Evolutionary conservation across 2,888 invertebrate genomes (phyloP).

Genomic region (Synanthedon andrenaeformis): DNA sequence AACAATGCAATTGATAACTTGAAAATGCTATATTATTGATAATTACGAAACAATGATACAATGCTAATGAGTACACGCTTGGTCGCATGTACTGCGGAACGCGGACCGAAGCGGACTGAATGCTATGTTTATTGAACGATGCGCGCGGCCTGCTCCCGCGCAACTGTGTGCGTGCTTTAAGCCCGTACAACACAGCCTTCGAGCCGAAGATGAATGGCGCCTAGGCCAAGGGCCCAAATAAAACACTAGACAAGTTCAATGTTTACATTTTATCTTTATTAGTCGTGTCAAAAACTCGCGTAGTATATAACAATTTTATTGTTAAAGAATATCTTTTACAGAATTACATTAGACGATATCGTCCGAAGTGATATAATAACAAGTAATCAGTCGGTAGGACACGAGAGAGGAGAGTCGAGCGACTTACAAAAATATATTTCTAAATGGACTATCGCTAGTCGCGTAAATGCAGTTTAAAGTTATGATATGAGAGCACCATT

Average conservation of each 20-base stretch:
- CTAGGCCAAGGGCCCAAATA: not conserved
- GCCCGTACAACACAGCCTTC: no score
- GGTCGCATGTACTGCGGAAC: no score
- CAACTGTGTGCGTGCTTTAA: no score
- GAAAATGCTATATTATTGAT: no score
- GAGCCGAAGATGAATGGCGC: no score
- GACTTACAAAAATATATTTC: conserved; percentile 61
- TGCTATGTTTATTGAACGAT: no score
- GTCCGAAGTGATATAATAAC: conserved; percentile 1
- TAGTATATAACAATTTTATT: conserved; percentile 31
- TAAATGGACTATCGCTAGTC: conserved; percentile 34
- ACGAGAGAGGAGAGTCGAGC: conserved; percentile 5
- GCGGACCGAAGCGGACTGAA: no score
- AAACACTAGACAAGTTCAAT: not conserved
- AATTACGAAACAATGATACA: no score
- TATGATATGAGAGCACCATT: conserved; percentile 67
- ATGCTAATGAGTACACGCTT: no score
- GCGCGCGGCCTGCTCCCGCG: no score
- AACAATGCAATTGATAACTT: no score
- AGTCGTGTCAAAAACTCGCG: conserved; percentile 42
- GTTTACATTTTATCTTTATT: conserved; percentile 28
- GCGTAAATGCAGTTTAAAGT: conserved; percentile 48
- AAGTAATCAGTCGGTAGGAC: conserved; percentile 4
- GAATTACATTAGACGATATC: not conserved
- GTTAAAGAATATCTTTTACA: conserved; percentile 12